Conservation (phyloP, 2,888 invertebrate species). For the Gonocerus acuteangulatus region DNA sequence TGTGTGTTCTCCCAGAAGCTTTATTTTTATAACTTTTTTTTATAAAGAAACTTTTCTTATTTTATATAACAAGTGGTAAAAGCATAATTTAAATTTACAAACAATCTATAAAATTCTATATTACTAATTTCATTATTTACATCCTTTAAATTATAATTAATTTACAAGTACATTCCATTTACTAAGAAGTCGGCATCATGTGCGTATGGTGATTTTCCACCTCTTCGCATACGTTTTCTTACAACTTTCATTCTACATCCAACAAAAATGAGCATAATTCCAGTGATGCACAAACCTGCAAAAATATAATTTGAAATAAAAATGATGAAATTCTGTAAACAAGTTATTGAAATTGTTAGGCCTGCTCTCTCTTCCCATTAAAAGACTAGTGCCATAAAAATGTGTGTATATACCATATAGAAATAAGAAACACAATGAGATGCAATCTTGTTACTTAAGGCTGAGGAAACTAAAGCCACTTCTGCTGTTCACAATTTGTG, state of each 20-base stretch:
- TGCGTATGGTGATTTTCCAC: constrained; percentile 71
- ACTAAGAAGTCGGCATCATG: constrained; percentile 95
- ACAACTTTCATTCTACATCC: constrained; percentile 77
- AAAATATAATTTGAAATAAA: too few species aligned
- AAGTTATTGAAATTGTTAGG: too few species aligned
- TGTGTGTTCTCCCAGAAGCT: too few species aligned
- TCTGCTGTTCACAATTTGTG: too few species aligned
- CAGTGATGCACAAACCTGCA: constrained; percentile 69
- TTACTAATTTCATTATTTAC: constrained; percentile 2
- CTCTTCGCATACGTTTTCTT: constrained; percentile 61
- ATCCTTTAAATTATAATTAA: constrained; percentile 6
- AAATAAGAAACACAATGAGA: too few species aligned
- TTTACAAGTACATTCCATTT: constrained; percentile 93
- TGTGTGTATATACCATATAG: too few species aligned
- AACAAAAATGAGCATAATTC: constrained; percentile 69
- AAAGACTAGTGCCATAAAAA: too few species aligned
- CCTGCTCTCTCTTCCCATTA: too few species aligned
- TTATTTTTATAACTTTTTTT: too few species aligned
- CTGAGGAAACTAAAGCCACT: too few species aligned
- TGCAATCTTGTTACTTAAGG: too few species aligned
- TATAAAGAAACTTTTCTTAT: not conserved
- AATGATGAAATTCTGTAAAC: too few species aligned
- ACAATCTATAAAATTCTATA: constrained; percentile 18
- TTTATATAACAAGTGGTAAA: not conserved
- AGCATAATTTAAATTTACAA: constrained; percentile 9